Evolutionary conservation across 1,140 invertebrate species (phyloP).

Genomic region (Meloidogyne exigua): DNA sequence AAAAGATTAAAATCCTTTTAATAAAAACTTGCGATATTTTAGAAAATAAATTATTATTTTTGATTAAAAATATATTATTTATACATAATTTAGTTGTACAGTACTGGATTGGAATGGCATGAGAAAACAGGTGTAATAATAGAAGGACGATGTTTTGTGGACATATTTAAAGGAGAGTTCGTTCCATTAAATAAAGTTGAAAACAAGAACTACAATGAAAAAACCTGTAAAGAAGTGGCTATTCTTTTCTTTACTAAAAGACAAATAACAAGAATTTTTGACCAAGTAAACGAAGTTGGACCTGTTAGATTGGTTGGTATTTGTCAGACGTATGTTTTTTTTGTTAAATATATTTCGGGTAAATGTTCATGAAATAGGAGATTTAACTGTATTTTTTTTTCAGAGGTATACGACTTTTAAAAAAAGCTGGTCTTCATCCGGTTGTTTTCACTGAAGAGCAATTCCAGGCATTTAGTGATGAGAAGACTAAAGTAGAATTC

Average conservation of each 20-base stretch:
- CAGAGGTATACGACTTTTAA: conserved; percentile 25
- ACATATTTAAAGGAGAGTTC: neutral
- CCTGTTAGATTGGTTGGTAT: conserved; percentile 6
- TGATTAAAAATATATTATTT: no score
- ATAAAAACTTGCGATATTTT: no score
- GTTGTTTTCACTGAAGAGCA: conserved; percentile 21
- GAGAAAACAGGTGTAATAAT: conserved; percentile 14
- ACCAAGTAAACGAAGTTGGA: neutral
- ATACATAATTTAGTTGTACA: neutral
- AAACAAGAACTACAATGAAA: neutral
- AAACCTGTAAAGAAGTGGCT: neutral
- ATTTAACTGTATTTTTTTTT: neutral
- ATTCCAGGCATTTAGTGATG: conserved; percentile 7
- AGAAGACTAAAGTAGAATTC: conserved; percentile 9
- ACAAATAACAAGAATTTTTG: conserved; percentile 11
- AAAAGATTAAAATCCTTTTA: no score
- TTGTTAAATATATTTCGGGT: neutral
- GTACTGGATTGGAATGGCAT: conserved; percentile 11
- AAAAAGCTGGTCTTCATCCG: conserved; percentile 18
- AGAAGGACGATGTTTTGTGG: conserved; percentile 27
- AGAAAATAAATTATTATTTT: no score
- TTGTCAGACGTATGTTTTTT: conserved; percentile 12
- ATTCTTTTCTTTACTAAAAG: conserved; percentile 19
- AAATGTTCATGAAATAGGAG: no score
- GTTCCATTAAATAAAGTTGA: neutral